phyloP scores from a whole-genome alignment of 2,888 invertebrate genomes.

The Stenotaenia linearis region DNA sequence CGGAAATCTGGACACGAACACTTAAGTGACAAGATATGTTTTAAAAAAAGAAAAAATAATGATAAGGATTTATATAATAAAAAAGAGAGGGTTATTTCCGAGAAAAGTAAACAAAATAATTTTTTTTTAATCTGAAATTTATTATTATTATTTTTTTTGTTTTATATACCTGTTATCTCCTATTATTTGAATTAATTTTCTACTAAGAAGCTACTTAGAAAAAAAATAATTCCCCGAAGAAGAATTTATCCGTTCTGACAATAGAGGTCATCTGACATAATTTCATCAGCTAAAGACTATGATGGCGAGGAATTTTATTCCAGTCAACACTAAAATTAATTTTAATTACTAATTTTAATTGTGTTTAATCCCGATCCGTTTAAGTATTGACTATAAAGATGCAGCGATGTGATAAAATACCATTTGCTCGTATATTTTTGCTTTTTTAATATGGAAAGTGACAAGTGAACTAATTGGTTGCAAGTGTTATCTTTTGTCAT shows the following conservation, averaged over 20 bases:
- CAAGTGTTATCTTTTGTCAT: constrained; percentile 14
- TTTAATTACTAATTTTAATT: too few species aligned
- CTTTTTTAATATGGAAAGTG: not conserved
- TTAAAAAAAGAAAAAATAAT: not conserved
- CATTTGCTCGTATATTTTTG: constrained; percentile 6
- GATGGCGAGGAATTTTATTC: too few species aligned
- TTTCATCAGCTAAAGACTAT: not conserved
- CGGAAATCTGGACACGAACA: not conserved
- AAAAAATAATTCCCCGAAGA: not conserved
- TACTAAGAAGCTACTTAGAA: too few species aligned
- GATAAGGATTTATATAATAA: not conserved
- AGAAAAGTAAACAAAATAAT: not conserved
- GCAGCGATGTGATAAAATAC: not conserved
- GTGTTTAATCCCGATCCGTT: too few species aligned
- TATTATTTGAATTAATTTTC: not conserved
- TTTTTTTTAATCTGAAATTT: not conserved
- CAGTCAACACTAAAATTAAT: too few species aligned
- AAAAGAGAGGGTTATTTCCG: not conserved
- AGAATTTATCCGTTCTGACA: not conserved
- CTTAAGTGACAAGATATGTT: not conserved
- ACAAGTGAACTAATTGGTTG: not conserved
- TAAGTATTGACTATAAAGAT: not conserved
- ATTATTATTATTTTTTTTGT: not conserved
- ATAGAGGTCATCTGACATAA: not conserved
- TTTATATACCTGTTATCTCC: not conserved